These are phyloP conservation scores for Acleris holmiana DNA, from an alignment of 2,888 invertebrate species.

Conservation along the genomic window DNA sequence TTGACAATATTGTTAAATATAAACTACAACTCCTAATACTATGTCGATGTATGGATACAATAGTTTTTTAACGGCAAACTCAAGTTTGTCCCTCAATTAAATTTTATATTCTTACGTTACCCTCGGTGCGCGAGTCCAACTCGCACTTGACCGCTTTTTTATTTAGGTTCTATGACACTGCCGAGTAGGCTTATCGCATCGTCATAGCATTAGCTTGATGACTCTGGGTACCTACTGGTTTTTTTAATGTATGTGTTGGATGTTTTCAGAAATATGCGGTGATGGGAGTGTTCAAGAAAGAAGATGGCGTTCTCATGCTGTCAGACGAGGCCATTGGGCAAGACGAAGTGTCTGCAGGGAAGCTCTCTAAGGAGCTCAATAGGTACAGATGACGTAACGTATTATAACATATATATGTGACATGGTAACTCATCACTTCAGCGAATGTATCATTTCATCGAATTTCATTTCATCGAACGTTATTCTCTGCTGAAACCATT, in stretches of 20 bases:
- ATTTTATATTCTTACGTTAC: too few species aligned
- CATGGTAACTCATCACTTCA: too few species aligned
- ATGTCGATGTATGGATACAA: too few species aligned
- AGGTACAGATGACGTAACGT: constrained; percentile 62
- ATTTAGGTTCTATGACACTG: too few species aligned
- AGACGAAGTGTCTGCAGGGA: constrained; percentile 79
- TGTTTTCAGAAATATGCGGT: constrained; percentile 79
- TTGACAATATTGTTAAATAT: too few species aligned
- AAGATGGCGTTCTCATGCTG: constrained; percentile 68
- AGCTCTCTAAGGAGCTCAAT: constrained; percentile 75
- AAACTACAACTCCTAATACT: too few species aligned
- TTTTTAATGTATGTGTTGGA: neutral
- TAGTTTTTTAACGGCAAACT: too few species aligned
- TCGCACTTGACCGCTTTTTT: too few species aligned
- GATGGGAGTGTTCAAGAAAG: constrained; percentile 78
- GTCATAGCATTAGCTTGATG: constrained; percentile 39
- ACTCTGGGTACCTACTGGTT: constrained; percentile 42
- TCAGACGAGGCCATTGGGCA: constrained; percentile 76
- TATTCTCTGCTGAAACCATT: neutral
- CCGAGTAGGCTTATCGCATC: neutral
- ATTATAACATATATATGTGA: neutral
- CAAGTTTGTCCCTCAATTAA: too few species aligned
- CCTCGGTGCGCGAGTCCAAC: too few species aligned
- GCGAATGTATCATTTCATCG: too few species aligned
- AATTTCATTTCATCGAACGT: too few species aligned